Conservation (phyloP, 2,797 vertebrate genomes). For the Macrochelys suwanniensis region DNA sequence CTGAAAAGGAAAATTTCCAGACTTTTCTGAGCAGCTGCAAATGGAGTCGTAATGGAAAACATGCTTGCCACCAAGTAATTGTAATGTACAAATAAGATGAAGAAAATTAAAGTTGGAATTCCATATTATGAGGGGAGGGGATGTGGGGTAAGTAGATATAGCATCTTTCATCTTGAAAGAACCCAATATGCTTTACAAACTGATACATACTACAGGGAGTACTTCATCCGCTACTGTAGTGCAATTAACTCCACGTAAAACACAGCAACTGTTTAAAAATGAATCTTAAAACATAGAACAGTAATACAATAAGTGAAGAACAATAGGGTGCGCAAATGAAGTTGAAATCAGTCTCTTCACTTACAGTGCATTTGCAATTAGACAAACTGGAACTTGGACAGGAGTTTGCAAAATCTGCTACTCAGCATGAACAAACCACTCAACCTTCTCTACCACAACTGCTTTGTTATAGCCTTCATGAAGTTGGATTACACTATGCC, state of each 20-base stretch:
- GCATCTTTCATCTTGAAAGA: not conserved
- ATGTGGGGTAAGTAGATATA: accelerated
- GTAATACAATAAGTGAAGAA: not conserved
- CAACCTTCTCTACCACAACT: not conserved
- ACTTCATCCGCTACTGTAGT: not conserved
- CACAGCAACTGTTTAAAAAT: not conserved
- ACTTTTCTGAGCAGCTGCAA: not conserved
- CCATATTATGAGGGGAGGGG: not conserved
- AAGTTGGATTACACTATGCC: not conserved
- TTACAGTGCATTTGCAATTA: not conserved
- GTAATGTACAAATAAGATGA: not conserved
- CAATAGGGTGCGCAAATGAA: not conserved
- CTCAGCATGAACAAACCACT: not conserved
- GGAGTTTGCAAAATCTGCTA: not conserved
- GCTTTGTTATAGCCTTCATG: not conserved
- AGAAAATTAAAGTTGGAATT: not conserved
- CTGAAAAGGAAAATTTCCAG: not conserved
- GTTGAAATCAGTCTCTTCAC: not conserved
- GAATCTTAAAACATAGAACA: not conserved
- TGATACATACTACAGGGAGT: not conserved
- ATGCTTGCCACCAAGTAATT: not conserved
- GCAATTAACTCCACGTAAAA: too few relatives aligned
- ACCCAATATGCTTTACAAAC: not conserved
- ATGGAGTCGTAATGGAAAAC: accelerated
- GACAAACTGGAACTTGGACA: not conserved